A percentile compares a stretch with the other conserved stretches of the same genome.
phyloP scores from a whole-genome alignment of 2,113 vertebrate species.

The Columbina picui region DNA sequence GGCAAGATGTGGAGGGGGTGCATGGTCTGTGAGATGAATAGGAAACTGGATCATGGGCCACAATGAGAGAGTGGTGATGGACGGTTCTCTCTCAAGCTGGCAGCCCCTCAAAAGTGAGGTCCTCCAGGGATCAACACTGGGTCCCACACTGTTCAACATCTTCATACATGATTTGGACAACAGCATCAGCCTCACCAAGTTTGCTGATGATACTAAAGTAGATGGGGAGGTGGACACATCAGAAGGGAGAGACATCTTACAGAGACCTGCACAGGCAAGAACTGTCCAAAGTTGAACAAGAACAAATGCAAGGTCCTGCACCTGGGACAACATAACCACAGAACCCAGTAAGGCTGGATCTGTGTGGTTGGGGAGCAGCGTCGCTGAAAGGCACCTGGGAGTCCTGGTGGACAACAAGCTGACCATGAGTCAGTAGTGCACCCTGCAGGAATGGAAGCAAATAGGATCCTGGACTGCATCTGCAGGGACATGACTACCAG shows the following conservation, averaged over 20 bases:
- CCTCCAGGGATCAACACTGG: neutral
- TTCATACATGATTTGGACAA: neutral
- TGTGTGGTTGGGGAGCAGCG: neutral
- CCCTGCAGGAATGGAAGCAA: rapidly evolving
- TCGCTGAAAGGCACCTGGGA: neutral
- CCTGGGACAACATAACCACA: neutral
- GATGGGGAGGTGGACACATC: neutral
- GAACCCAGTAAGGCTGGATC: neutral
- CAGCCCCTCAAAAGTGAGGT: neutral
- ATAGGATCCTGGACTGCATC: neutral
- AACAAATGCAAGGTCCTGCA: neutral
- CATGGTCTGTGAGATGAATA: neutral
- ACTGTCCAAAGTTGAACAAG: neutral
- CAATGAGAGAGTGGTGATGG: neutral
- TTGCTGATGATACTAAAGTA: neutral
- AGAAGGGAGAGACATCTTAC: neutral
- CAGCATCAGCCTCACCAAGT: neutral
- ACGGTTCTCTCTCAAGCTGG: neutral
- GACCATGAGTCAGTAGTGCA: neutral
- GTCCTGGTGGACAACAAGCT: neutral
- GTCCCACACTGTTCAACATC: too few species aligned
- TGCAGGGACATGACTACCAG: neutral
- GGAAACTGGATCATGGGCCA: neutral
- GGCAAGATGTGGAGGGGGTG: neutral
- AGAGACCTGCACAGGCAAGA: neutral